Evolutionary conservation across 2,797 vertebrate genomes (phyloP).

Genomic region (Hydrocynus forskahlii): DNA sequence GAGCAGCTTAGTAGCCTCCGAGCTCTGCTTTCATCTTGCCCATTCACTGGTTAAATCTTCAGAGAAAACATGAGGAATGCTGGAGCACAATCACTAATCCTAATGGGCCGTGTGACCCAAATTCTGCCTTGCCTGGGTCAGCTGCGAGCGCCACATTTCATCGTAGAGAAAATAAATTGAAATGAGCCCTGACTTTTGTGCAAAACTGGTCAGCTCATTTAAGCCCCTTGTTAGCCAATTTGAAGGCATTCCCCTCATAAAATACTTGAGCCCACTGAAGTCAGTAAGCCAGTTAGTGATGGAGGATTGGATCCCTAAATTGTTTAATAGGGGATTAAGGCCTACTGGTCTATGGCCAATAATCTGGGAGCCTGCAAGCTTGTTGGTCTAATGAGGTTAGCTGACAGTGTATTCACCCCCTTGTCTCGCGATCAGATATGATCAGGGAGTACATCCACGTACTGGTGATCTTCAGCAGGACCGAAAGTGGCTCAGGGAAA

Average conservation of each 20-base stretch:
- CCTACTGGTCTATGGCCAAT: conserved; percentile 68
- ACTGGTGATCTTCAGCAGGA: conserved; percentile 65
- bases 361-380: conserved; percentile 73
- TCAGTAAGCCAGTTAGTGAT: conserved; percentile 71
- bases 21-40: conserved; percentile 50
- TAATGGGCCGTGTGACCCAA: conserved; percentile 61
- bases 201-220: conserved; percentile 60
- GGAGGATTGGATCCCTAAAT: conserved; percentile 65
- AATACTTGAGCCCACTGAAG: conserved; percentile 60
- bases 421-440: conserved; percentile 49
- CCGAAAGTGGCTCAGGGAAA: conserved; percentile 26
- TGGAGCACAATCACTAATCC: conserved; percentile 64
- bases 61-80: conserved; percentile 56
- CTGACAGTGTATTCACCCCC: conserved; percentile 39
- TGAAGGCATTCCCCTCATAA: conserved; percentile 56
- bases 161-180: conserved; percentile 44
- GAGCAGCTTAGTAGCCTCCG: conserved; percentile 53
- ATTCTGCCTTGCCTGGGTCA: conserved; percentile 40
- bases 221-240: conserved; percentile 61
- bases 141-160: conserved; percentile 48
- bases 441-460: conserved; percentile 45
- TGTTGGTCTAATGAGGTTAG: conserved; percentile 71
- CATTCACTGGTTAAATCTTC: conserved; percentile 55
- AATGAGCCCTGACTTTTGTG: conserved; percentile 55
- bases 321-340: conserved; percentile 72